phyloP scores from a whole-genome alignment of 2,888 invertebrate species.

The Dicyrtomina minuta region DNA sequence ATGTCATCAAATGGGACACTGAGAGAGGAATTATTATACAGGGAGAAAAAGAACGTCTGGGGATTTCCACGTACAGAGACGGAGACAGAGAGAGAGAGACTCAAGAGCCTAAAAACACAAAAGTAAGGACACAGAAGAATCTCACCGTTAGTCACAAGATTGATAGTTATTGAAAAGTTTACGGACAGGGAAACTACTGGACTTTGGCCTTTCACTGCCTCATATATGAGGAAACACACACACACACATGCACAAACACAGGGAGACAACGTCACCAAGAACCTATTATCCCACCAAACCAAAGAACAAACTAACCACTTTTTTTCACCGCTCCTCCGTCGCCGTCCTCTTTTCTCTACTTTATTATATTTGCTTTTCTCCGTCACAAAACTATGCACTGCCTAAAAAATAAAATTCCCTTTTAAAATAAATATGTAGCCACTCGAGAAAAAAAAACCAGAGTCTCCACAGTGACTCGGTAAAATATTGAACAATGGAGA shows the following conservation, averaged over 20 bases:
- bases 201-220: not conserved
- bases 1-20: constrained; percentile 25
- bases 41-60: constrained; percentile 13
- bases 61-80: not conserved
- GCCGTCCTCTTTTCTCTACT: not conserved
- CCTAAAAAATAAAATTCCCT: too few relatives aligned
- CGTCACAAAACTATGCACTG: not conserved
- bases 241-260: not conserved
- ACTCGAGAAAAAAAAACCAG: too few relatives aligned
- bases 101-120: not conserved
- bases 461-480: too few relatives aligned
- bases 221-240: not conserved
- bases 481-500: too few relatives aligned
- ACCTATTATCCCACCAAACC: too few relatives aligned
- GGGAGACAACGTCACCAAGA: too few relatives aligned
- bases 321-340: too few relatives aligned
- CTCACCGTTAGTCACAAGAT: constrained; percentile 21
- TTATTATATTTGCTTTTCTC: not conserved
- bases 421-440: too few relatives aligned
- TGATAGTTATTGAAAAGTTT: constrained; percentile 29
- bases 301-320: too few relatives aligned
- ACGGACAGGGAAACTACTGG: constrained; percentile 6
- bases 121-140: not conserved
- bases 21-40: constrained; percentile 24
- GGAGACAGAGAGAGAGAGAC: too few relatives aligned